These are phyloP conservation scores for Chrysocyon brachyurus DNA, from an alignment of 2,797 vertebrate genomes.

Conservation along the genomic window DNA sequence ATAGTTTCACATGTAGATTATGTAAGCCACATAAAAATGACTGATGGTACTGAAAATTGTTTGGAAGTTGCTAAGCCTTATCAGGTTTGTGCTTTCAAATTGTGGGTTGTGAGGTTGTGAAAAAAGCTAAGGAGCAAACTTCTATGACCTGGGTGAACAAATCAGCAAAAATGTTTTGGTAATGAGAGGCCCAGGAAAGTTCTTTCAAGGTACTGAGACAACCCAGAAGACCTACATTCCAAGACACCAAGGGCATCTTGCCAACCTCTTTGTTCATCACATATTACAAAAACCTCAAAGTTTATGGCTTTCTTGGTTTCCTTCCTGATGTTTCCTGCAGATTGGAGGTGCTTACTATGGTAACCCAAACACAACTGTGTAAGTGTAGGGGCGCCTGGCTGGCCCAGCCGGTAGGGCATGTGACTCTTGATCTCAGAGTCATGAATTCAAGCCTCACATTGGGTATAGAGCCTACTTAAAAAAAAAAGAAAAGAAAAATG, in stretches of 20 bases:
- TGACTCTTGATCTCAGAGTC: background rate
- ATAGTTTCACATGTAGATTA: background rate
- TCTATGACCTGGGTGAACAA: background rate
- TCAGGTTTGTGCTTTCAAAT: background rate
- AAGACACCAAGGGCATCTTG: background rate
- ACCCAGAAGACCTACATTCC: background rate
- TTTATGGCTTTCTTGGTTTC: constrained; percentile 51
- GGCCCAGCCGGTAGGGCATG: background rate
- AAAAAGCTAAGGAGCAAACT: background rate
- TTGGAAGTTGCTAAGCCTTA: background rate
- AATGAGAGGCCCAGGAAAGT: background rate
- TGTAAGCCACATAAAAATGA: background rate
- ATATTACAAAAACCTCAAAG: constrained; percentile 30
- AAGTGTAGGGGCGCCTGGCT: background rate
- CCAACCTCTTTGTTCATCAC: constrained; percentile 56
- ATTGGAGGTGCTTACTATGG: constrained; percentile 61
- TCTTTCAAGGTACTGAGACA: background rate
- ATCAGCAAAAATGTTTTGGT: background rate
- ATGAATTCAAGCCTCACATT: background rate
- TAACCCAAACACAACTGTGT: constrained; percentile 80
- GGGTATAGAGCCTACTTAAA: background rate
- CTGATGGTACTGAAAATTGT: constrained; percentile 9
- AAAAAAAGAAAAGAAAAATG: background rate
- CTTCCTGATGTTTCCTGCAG: constrained; percentile 83
- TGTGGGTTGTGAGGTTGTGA: background rate